These are phyloP conservation scores for Philotrypesis tridentata DNA, from an alignment of 1,140 invertebrate species.

Conservation along the genomic window DNA sequence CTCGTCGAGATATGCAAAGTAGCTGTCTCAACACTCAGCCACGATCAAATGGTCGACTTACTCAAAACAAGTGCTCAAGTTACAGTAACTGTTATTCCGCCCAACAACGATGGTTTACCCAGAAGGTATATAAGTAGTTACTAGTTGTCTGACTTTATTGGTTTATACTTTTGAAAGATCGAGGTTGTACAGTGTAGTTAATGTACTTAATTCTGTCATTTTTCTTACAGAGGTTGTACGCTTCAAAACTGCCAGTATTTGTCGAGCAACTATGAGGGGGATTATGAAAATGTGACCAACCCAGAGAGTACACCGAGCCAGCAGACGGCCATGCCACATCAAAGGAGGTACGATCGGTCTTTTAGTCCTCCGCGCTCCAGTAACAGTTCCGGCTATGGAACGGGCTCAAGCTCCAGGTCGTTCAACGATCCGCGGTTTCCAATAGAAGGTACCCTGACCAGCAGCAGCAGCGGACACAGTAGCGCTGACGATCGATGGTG, in stretches of 20 bases:
- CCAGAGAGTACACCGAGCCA: constrained; percentile 74
- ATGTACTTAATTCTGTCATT: not conserved
- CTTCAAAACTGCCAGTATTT: constrained; percentile 82
- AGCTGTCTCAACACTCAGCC: constrained; percentile 90
- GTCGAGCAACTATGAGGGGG: constrained; percentile 78
- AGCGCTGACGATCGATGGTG: constrained; percentile 80
- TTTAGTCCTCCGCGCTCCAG: constrained; percentile 88
- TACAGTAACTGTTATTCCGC: constrained; percentile 88
- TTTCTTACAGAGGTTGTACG: constrained; percentile 77
- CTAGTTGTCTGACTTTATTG: not conserved
- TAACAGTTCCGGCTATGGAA: constrained; percentile 89
- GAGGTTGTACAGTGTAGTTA: too few relatives aligned
- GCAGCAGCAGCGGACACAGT: constrained; percentile 80
- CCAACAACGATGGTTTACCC: constrained; percentile 80
- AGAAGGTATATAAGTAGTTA: constrained; percentile 71
- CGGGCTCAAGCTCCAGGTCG: constrained; percentile 84
- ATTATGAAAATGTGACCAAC: constrained; percentile 82
- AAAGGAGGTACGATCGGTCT: constrained; percentile 81
- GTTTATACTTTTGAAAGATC: not conserved
- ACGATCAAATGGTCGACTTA: constrained; percentile 96
- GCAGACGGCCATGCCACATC: constrained; percentile 74
- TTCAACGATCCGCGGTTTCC: constrained; percentile 77
- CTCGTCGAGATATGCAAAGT: constrained; percentile 95
- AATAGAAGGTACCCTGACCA: constrained; percentile 77
- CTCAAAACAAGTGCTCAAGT: constrained; percentile 92